These are phyloP conservation scores for Myotis pilosus DNA, from an alignment of 2,797 vertebrate species.

Conservation along the genomic window DNA sequence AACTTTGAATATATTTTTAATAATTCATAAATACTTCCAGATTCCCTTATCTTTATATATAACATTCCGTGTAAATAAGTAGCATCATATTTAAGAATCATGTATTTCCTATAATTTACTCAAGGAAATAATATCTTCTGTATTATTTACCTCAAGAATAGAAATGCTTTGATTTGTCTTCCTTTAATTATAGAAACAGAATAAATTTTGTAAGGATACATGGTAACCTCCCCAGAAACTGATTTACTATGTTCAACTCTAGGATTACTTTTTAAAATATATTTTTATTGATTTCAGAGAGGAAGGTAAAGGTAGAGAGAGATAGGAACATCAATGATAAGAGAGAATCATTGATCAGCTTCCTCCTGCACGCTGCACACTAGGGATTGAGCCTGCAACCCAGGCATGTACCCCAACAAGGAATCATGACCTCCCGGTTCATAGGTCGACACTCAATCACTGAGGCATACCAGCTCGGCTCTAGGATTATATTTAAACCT, in stretches of 20 bases:
- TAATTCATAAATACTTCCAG: conserved; percentile 25
- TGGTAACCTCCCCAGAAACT: neutral
- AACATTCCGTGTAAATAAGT: conserved; percentile 4
- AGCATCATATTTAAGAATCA: neutral
- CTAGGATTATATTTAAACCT: neutral
- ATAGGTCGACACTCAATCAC: too few species aligned
- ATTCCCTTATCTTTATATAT: conserved; percentile 20
- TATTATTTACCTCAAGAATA: conserved; percentile 14
- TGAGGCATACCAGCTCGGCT: neutral
- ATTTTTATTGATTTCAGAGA: too few species aligned
- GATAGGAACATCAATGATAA: too few species aligned
- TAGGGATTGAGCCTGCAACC: too few species aligned
- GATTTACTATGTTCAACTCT: conserved; percentile 20
- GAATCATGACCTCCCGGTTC: too few species aligned
- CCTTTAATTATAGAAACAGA: neutral
- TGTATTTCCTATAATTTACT: neutral
- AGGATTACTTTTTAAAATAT: neutral
- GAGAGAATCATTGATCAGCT: too few species aligned
- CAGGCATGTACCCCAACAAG: too few species aligned
- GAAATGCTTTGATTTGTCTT: conserved; percentile 32
- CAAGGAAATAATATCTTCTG: neutral
- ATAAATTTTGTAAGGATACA: neutral
- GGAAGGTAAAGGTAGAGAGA: too few species aligned
- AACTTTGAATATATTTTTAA: conserved; percentile 25
- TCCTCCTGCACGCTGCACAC: too few species aligned